phyloP scores from a whole-genome alignment of 2,888 invertebrate genomes.

The Chrysina gloriosa region DNA sequence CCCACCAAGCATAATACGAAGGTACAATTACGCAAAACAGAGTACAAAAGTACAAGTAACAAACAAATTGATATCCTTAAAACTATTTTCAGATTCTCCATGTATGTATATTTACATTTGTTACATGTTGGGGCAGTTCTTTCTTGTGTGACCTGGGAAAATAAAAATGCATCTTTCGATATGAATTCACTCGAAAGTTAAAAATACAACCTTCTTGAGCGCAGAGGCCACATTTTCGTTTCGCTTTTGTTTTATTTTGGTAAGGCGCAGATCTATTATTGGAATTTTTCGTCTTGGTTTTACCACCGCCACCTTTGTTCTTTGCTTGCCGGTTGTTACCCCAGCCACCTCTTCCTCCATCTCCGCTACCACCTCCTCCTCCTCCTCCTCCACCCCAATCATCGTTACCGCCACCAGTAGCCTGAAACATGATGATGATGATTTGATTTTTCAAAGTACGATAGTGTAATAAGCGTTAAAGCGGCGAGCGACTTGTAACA shows the following conservation, averaged over 20 bases:
- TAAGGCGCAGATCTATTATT: conserved; percentile 50
- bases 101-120: conserved; percentile 15
- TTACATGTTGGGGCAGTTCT: conserved; percentile 46
- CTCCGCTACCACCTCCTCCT: conserved; percentile 54
- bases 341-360: conserved; percentile 49
- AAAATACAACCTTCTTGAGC: conserved; percentile 72
- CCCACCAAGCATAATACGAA: no score
- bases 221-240: conserved; percentile 79
- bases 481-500: no score
- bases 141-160: conserved; percentile 41
- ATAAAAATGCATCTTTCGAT: not conserved
- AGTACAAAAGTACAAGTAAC: no score
- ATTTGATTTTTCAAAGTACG: not conserved
- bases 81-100: not conserved
- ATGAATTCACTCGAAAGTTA: not conserved
- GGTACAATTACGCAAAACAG: no score
- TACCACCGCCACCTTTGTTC: conserved; percentile 46
- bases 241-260: conserved; percentile 55
- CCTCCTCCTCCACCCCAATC: conserved; percentile 57
- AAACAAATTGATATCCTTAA: not conserved
- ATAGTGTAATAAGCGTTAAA: not conserved
- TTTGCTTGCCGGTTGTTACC: conserved; percentile 47
- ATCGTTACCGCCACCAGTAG: conserved; percentile 51
- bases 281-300: conserved; percentile 45
- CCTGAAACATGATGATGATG: not conserved